Conservation (phyloP, 2,797 vertebrate species). For the Coregonus suidteri region DNA sequence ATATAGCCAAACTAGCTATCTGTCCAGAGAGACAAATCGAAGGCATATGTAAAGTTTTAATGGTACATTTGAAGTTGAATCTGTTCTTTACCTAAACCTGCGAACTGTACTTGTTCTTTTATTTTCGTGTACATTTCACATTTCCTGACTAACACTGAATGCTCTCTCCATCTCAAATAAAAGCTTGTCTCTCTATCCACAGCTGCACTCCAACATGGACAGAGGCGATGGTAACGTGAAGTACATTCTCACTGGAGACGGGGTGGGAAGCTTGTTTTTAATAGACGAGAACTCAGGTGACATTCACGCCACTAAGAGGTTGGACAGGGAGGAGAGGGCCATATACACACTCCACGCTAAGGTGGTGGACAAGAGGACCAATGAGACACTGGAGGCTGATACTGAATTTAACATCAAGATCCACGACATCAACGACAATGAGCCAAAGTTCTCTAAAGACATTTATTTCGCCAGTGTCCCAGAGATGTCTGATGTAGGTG, state of each 20-base stretch:
- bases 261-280: constrained; percentile 90
- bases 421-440: constrained; percentile 98
- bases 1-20: background rate
- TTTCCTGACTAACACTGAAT: background rate
- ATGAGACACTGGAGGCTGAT: constrained; percentile 90
- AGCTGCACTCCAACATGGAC: constrained; percentile 98
- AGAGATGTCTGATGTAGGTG: constrained; percentile 97
- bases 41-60: background rate
- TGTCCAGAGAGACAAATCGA: background rate
- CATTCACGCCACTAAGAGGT: constrained; percentile 93
- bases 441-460: constrained; percentile 90
- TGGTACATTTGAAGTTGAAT: background rate
- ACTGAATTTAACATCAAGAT: constrained; percentile 99
- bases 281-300: constrained; percentile 98
- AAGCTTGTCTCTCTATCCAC: constrained; percentile 25
- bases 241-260: constrained; percentile 94
- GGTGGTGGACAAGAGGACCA: constrained; percentile 89
- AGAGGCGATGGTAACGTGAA: constrained; percentile 92
- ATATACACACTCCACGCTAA: constrained; percentile 91
- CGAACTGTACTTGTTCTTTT: background rate
- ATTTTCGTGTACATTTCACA: background rate
- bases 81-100: background rate
- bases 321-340: constrained; percentile 96
- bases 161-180: background rate
- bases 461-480: constrained; percentile 89